These are phyloP conservation scores for Oegoconia quadripuncta DNA, from an alignment of 2,888 invertebrate genomes.

Conservation along the genomic window DNA sequence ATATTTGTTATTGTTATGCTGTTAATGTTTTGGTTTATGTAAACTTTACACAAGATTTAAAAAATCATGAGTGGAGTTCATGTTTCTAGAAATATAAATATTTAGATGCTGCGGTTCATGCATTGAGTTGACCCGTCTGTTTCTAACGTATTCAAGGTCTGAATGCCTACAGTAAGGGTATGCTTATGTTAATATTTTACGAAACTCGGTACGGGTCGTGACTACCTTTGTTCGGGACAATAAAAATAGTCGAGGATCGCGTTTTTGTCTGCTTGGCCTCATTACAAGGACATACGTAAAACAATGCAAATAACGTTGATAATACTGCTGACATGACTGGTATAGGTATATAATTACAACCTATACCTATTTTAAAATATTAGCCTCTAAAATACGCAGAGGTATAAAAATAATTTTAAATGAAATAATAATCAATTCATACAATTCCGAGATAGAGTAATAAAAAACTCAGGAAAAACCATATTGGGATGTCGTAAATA, in stretches of 20 bases:
- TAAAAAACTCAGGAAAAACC: neutral
- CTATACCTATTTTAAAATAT: too few relatives aligned
- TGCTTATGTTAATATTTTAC: conserved; percentile 25
- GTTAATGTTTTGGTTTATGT: too few relatives aligned
- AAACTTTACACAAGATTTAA: too few relatives aligned
- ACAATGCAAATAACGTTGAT: neutral
- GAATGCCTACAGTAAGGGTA: conserved; percentile 19
- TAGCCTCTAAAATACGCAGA: too few relatives aligned
- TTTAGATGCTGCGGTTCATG: conserved; percentile 43
- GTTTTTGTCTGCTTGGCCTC: conserved; percentile 9
- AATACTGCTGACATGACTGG: too few relatives aligned
- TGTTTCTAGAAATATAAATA: conserved; percentile 33
- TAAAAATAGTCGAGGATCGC: conserved; percentile 8
- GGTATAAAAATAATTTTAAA: too few relatives aligned
- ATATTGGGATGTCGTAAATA: neutral
- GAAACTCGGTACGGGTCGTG: conserved; percentile 4
- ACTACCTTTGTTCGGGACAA: conserved; percentile 12
- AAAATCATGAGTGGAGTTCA: neutral
- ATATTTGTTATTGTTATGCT: too few relatives aligned
- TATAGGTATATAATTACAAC: too few relatives aligned
- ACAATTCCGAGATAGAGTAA: too few relatives aligned
- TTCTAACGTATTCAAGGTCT: conserved; percentile 39
- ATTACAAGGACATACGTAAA: conserved; percentile 1
- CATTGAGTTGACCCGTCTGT: conserved; percentile 49
- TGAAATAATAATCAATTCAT: too few relatives aligned